Percentiles rank a stretch among this genome's conserved stretches.
Evolutionary conservation across 2,113 vertebrate genomes (phyloP).

Genomic region (Campylomormyrus tamandua): DNA sequence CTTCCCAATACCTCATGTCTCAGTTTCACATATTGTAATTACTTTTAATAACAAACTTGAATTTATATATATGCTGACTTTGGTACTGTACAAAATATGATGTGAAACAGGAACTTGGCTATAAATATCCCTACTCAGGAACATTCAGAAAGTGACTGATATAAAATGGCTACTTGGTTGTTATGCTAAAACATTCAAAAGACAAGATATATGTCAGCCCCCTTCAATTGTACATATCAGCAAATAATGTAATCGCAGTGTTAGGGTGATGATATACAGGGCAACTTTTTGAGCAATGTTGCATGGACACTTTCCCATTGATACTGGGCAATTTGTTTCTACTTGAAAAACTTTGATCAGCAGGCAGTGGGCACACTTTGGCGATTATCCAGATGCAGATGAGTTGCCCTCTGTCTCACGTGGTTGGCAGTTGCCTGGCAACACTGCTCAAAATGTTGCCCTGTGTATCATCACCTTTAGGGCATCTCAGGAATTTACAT

Average conservation of each 20-base stretch:
- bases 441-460: not conserved
- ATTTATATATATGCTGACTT: not conserved
- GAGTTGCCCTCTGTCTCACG: not conserved
- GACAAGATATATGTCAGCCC: not conserved
- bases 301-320: not conserved
- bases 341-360: not conserved
- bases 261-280: not conserved
- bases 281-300: not conserved
- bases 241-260: not conserved
- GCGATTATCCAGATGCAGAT: not conserved
- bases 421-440: not conserved
- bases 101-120: not conserved
- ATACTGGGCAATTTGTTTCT: not conserved
- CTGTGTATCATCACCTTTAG: not conserved
- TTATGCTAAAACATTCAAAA: not conserved
- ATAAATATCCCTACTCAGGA: not conserved
- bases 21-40: not conserved
- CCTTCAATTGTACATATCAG: not conserved
- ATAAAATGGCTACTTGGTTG: not conserved
- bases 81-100: not conserved
- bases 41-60: not conserved
- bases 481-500: not conserved
- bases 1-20: constrained; percentile 7
- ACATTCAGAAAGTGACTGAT: not conserved
- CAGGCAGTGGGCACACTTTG: not conserved